A percentile compares a stretch with the other conserved stretches of the same genome.
These are phyloP conservation scores for Sternotherus odoratus DNA, from an alignment of 2,797 vertebrate species.

Conservation along the genomic window DNA sequence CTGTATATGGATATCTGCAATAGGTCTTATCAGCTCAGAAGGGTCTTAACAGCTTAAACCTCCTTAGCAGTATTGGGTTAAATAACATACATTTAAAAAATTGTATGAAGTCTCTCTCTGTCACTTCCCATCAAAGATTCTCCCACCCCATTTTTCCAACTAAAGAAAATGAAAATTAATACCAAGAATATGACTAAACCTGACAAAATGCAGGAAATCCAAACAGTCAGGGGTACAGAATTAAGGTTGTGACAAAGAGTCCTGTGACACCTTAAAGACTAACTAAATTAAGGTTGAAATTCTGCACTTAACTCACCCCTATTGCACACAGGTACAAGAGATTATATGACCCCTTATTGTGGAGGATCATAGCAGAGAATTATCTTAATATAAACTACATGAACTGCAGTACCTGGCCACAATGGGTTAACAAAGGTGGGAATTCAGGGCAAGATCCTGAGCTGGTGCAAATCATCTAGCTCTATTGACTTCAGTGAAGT, in stretches of 20 bases:
- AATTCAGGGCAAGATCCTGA: accelerated
- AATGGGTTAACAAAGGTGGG: background rate
- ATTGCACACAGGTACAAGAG: background rate
- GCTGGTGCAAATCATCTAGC: background rate
- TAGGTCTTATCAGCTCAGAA: constrained; percentile 68
- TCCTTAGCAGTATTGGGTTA: constrained; percentile 68
- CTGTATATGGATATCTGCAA: constrained; percentile 65
- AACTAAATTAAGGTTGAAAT: background rate
- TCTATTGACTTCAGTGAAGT: accelerated
- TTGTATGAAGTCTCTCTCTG: constrained; percentile 61
- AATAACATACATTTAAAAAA: constrained; percentile 71
- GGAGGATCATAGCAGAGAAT: background rate
- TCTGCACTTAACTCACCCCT: background rate
- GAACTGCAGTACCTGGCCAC: accelerated
- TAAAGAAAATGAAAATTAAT: constrained; percentile 35
- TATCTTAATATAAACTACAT: accelerated
- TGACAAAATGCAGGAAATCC: background rate
- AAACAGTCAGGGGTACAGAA: background rate
- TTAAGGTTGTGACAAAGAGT: background rate
- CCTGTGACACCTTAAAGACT: no score
- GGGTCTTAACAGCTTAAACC: constrained; percentile 6
- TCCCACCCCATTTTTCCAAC: constrained; percentile 17
- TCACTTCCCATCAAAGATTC: constrained; percentile 23
- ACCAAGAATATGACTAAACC: background rate
- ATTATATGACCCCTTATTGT: background rate